These are phyloP conservation scores for Buathra laborator DNA, from an alignment of 2,888 invertebrate genomes.

Conservation along the genomic window DNA sequence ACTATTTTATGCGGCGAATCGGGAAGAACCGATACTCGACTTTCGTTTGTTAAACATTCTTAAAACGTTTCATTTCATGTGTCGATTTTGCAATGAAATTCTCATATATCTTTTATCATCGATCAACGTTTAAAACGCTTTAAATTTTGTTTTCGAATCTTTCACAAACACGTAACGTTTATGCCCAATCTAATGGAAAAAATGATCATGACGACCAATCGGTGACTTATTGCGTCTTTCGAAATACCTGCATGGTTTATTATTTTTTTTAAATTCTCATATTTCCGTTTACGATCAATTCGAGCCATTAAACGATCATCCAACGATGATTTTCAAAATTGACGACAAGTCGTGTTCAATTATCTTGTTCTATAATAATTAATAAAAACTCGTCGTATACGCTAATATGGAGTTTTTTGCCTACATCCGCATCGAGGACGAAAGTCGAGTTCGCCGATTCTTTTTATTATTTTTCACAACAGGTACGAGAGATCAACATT, in stretches of 20 bases:
- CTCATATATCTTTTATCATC: no score
- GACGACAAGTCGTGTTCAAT: conserved; percentile 1
- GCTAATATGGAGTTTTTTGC: background rate
- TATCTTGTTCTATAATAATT: conserved; percentile 7
- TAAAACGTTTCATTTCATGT: no score
- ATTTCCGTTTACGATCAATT: conserved; percentile 1
- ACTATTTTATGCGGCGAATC: background rate
- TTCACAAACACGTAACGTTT: no score
- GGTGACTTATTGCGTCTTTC: background rate
- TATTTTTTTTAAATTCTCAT: background rate
- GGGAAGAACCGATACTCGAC: conserved; percentile 4
- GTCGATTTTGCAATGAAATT: no score
- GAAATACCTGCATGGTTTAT: background rate
- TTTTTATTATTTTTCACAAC: conserved; percentile 6
- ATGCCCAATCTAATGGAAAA: no score
- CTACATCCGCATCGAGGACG: conserved; percentile 17
- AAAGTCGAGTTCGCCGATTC: background rate
- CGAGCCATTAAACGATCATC: background rate
- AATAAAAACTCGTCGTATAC: conserved; percentile 6
- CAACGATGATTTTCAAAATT: conserved; percentile 23
- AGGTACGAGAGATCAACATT: conserved; percentile 13
- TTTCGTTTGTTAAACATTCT: no score
- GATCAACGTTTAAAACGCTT: no score
- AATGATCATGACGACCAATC: background rate
- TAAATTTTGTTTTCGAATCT: no score